A percentile compares a stretch with the other conserved stretches of the same genome.
Conservation (phyloP, 2,113 vertebrate genomes). For the Spea bombifrons region DNA sequence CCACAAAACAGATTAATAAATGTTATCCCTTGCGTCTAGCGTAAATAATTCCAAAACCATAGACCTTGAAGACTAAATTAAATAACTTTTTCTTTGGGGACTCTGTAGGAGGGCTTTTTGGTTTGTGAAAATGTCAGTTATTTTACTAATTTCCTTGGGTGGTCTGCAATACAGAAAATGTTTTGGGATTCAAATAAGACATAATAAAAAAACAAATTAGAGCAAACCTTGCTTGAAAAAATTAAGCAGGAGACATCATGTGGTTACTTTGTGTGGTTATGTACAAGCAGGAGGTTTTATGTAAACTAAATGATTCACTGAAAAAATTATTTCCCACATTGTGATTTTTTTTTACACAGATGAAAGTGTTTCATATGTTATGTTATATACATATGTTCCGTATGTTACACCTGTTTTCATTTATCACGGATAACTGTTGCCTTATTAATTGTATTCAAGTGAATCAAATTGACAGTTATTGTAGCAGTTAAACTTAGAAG, state of each 20-base stretch:
- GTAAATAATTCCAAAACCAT: too few species aligned
- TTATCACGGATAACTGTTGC: too few species aligned
- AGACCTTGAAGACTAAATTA: too few species aligned
- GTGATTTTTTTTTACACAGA: background rate
- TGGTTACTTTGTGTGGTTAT: background rate
- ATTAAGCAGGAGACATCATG: background rate
- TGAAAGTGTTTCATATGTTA: too few species aligned
- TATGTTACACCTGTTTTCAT: too few species aligned
- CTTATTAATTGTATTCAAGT: too few species aligned
- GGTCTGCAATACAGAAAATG: slow-evolving; percentile 12
- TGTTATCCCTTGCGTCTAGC: too few species aligned
- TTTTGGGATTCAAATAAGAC: background rate
- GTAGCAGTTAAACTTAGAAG: too few species aligned
- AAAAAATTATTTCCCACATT: background rate
- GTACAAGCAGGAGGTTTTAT: background rate
- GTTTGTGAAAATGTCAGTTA: background rate
- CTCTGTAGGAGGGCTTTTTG: background rate
- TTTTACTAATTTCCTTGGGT: slow-evolving; percentile 1
- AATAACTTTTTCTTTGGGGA: background rate
- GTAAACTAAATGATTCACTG: background rate
- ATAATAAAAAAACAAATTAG: background rate
- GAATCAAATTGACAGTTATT: too few species aligned
- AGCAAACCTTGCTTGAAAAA: background rate
- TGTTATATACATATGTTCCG: too few species aligned
- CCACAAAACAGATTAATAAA: too few species aligned